Evolutionary conservation across 2,888 invertebrate species (phyloP).

Genomic region (Eumerus sabulonum): DNA sequence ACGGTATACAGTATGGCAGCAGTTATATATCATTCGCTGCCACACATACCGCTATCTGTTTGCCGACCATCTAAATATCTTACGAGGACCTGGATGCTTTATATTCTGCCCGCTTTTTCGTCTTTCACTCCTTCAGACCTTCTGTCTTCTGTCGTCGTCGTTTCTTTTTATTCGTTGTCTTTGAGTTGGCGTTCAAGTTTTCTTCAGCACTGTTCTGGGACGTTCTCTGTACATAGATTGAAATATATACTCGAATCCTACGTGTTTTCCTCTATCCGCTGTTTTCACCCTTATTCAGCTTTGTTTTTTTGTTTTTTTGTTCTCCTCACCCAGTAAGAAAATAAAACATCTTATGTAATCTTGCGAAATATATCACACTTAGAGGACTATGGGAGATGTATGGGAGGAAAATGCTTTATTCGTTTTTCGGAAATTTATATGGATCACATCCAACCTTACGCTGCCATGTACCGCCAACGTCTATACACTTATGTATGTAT

Average conservation of each 20-base stretch:
- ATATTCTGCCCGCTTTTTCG: conserved; percentile 60
- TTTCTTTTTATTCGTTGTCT: conserved; percentile 59
- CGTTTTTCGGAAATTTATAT: conserved; percentile 78
- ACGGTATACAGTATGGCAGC: conserved; percentile 56
- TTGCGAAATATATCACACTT: conserved; percentile 79
- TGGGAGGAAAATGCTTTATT: conserved; percentile 78
- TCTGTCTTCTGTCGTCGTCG: too few relatives aligned
- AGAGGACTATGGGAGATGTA: conserved; percentile 72
- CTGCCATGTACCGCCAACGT: conserved; percentile 70
- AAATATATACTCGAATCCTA: not conserved
- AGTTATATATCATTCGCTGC: conserved; percentile 64
- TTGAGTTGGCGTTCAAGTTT: conserved; percentile 55
- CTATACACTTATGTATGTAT: conserved; percentile 41
- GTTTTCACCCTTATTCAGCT: conserved; percentile 64
- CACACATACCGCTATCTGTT: conserved; percentile 66
- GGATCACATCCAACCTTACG: conserved; percentile 58
- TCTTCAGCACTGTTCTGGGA: conserved; percentile 24
- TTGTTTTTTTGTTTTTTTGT: conserved; percentile 26
- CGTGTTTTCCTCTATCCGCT: conserved; percentile 63
- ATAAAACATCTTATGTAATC: conserved; percentile 79
- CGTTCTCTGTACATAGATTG: conserved; percentile 45
- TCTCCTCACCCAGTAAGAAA: conserved; percentile 59
- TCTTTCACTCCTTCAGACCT: conserved; percentile 39
- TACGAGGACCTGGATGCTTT: conserved; percentile 61
- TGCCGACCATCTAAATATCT: conserved; percentile 64